Percentiles rank a stretch among this genome's conserved stretches.
Evolutionary conservation across 1,140 invertebrate species (phyloP).

Genomic region (Neotoxoptera formosana): DNA sequence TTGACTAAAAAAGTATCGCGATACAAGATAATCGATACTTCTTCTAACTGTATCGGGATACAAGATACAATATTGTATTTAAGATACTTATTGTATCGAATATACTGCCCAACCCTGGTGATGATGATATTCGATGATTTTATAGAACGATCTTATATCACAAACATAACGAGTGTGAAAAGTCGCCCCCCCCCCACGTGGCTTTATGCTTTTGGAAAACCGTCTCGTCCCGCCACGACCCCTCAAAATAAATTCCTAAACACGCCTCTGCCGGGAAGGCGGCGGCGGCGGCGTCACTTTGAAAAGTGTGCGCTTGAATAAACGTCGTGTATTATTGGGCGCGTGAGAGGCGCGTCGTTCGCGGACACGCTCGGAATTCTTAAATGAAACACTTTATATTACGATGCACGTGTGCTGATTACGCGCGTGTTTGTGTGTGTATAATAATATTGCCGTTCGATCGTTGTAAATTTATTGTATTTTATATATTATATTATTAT

Average conservation of each 20-base stretch:
- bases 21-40: too few relatives aligned
- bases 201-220: neutral
- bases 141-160: too few relatives aligned
- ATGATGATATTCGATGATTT: too few relatives aligned
- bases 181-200: too few relatives aligned
- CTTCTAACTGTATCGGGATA: too few relatives aligned
- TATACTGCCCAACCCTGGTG: too few relatives aligned
- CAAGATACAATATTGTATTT: too few relatives aligned
- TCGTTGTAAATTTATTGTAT: neutral
- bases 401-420: neutral
- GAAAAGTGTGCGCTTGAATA: neutral
- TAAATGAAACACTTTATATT: neutral
- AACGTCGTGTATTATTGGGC: neutral
- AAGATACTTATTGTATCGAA: too few relatives aligned
- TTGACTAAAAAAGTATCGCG: too few relatives aligned
- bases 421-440: neutral
- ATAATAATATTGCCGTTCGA: neutral
- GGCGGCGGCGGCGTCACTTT: neutral
- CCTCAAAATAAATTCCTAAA: neutral
- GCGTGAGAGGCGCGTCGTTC: neutral
- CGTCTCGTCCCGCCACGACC: too few relatives aligned
- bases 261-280: neutral
- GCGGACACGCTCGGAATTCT: neutral
- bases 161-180: too few relatives aligned
- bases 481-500: too few relatives aligned